Evolutionary conservation across 2,113 vertebrate genomes (phyloP).

Genomic region (Noctilio leporinus): DNA sequence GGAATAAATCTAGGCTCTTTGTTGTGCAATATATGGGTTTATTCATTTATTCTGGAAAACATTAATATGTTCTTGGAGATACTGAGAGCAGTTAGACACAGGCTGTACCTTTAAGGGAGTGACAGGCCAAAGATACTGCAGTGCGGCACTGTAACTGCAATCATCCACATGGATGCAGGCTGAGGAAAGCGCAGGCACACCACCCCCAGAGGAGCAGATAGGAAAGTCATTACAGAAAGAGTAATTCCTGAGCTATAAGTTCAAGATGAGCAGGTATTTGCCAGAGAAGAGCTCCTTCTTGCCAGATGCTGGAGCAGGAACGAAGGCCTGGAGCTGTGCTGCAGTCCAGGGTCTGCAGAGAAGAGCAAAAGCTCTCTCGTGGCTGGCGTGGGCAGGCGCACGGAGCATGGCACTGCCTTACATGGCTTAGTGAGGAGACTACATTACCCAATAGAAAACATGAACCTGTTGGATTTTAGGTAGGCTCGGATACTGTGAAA

Average conservation of each 20-base stretch:
- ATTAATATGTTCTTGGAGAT: background rate
- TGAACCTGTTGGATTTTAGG: background rate
- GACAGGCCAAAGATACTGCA: background rate
- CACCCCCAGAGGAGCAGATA: background rate
- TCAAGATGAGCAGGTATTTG: background rate
- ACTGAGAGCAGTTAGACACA: background rate
- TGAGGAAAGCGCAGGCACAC: too few relatives aligned
- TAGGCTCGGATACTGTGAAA: background rate
- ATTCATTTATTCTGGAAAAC: background rate
- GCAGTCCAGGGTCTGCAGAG: rapidly evolving
- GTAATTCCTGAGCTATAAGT: background rate
- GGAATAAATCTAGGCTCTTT: background rate
- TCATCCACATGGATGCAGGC: background rate
- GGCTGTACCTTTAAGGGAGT: background rate
- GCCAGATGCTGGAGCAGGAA: background rate
- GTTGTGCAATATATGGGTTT: background rate
- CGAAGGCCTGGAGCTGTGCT: background rate
- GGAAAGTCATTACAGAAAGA: background rate
- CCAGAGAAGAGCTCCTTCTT: background rate
- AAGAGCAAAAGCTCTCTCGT: too few relatives aligned
- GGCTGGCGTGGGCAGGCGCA: too few relatives aligned
- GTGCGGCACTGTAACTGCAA: background rate
- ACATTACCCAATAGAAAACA: background rate
- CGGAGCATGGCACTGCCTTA: background rate
- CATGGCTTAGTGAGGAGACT: background rate